Evolutionary conservation across 1,140 invertebrate species (phyloP), one percentile per base, ranked within the genome.

Genomic region (Nymphalis io): DNA sequence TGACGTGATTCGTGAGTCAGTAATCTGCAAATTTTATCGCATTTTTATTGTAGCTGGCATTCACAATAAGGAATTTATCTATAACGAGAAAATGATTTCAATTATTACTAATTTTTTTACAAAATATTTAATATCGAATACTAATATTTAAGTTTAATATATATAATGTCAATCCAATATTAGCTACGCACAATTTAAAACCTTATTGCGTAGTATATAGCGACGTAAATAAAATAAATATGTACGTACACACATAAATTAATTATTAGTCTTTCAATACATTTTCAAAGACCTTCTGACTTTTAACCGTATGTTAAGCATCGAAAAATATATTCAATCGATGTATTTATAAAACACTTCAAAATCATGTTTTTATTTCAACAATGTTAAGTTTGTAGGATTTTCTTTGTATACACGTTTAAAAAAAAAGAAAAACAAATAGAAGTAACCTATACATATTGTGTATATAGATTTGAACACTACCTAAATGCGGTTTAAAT

Each of bases 401-500:
- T 33, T 33, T 33, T 33, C 27, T 8, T 33, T 33, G 4, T 8
- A 5, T 33, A 33, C 6, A 33, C 0, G 6, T 33, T 33, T 8
- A 27, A 0, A 5, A 27, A 27, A 3, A 33, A 33, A 4, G 27
- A 33, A 33, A 3, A 5, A 33, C 27, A 33, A 33, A 8, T 33
- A 33, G 3, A n/a, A n/a, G 3, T 27, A 3, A 27, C 5, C 3
- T n/a, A 3, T 46, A 16, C 6, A 0, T 46, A n/a, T 16, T 18
- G 3, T 53, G 12, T 10, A 21, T 53, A 53, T 21, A 21, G 15
- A 11, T 10, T 12, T 21, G 5, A 48, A 62, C 44, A 18, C 23
- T 38, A 38, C 11, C 16, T 48, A 12, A 18, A 18, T 68, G 57
- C 57, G 65, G 65, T 66, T 74, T 64, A 33, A 85, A 85, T 82